A percentile compares a stretch with the other conserved stretches of the same genome.
Evolutionary conservation across 2,797 vertebrate genomes (phyloP).

Genomic region (Tenualosa thibaudeaui): DNA sequence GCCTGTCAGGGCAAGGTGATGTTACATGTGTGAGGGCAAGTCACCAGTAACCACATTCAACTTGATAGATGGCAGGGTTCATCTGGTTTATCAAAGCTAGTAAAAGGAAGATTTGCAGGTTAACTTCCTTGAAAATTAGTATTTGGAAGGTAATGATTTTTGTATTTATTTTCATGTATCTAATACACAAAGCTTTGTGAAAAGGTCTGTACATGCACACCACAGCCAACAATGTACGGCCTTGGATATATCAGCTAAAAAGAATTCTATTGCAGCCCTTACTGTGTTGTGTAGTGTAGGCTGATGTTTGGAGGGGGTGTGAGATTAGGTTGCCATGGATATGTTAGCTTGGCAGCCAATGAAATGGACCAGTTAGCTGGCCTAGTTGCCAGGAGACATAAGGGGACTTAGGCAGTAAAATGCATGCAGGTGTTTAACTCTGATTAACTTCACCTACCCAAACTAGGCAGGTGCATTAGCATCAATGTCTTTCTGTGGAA

Average conservation of each 20-base stretch:
- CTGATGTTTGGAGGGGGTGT: slow-evolving; percentile 16
- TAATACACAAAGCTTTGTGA: neutral
- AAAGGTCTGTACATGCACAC: neutral
- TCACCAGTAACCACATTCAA: neutral
- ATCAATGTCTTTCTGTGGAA: neutral
- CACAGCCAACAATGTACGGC: slow-evolving; percentile 25
- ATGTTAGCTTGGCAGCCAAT: slow-evolving; percentile 35
- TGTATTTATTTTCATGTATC: neutral
- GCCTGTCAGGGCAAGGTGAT: neutral
- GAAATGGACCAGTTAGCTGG: slow-evolving; percentile 24
- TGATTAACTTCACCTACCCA: neutral
- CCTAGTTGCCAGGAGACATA: slow-evolving; percentile 36
- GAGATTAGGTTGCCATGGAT: slow-evolving; percentile 39
- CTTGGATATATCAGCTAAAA: slow-evolving; percentile 30
- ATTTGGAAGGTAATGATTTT: neutral
- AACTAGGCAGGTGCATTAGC: neutral
- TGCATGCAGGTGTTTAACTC: slow-evolving; percentile 13
- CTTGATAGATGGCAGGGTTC: neutral
- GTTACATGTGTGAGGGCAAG: neutral
- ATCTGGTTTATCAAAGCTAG: no score
- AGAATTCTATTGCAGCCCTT: neutral
- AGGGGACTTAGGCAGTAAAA: slow-evolving; percentile 28
- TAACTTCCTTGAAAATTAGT: neutral
- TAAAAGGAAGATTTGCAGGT: neutral
- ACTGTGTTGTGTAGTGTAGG: slow-evolving; percentile 21